Conservation (phyloP, 2,113 vertebrate species). For the Platysteira castanea region DNA sequence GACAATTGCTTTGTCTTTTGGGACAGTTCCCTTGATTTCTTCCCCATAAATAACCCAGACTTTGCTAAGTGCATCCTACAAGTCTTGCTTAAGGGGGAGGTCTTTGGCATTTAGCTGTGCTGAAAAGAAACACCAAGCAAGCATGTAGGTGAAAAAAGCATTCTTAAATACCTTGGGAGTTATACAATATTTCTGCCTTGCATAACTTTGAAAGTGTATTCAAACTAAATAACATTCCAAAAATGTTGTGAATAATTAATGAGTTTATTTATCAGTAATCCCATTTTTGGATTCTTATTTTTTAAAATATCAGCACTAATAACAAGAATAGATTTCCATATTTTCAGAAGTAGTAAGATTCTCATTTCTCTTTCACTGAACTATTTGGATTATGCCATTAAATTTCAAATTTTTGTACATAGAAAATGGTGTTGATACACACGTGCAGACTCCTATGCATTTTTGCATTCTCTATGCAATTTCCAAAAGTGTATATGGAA, state of each 20-base stretch:
- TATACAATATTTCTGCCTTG: background rate
- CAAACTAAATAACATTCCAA: accelerated
- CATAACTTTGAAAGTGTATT: background rate
- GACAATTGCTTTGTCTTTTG: background rate
- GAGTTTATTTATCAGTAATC: background rate
- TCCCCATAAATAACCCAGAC: background rate
- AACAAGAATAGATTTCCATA: background rate
- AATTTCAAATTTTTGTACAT: background rate
- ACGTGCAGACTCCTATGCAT: accelerated
- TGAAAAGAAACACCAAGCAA: background rate
- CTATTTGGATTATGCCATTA: background rate
- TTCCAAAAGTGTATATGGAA: background rate
- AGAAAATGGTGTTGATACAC: background rate
- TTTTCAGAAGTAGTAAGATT: background rate
- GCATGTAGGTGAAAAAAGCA: background rate
- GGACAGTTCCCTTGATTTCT: background rate
- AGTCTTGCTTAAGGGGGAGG: background rate
- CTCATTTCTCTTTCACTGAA: background rate
- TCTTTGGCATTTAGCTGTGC: background rate
- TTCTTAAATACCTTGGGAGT: background rate
- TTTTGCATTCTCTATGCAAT: background rate
- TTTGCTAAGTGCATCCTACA: background rate
- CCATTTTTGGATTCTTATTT: background rate
- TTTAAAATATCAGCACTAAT: no score
- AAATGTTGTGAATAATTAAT: background rate